phyloP scores from a whole-genome alignment of 53 echinoderm and acorn worm genomes.

The Crossaster papposus region DNA sequence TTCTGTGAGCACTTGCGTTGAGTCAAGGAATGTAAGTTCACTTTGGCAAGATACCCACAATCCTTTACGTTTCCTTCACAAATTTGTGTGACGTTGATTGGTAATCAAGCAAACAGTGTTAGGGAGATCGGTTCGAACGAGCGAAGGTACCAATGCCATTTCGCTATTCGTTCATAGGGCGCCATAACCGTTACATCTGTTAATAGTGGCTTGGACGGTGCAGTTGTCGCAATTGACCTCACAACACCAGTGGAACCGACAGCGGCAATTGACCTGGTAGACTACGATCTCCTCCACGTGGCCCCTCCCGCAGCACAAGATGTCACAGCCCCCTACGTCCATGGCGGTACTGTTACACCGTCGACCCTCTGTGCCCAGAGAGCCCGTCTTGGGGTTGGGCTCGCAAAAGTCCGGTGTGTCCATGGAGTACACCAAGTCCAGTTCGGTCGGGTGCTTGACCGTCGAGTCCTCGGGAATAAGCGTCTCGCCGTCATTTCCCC shows the following conservation, averaged over 20 bases:
- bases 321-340: slow-evolving; percentile 86
- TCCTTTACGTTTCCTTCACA: too few relatives aligned
- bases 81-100: too few relatives aligned
- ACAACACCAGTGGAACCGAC: slow-evolving; percentile 99
- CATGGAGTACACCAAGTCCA: slow-evolving; percentile 83
- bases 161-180: not conserved
- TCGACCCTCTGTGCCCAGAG: slow-evolving; percentile 83
- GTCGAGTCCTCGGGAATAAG: slow-evolving; percentile 77
- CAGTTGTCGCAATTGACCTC: slow-evolving; percentile 96
- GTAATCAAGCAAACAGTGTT: too few relatives aligned
- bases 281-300: slow-evolving; percentile 68
- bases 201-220: slow-evolving; percentile 73
- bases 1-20: too few relatives aligned
- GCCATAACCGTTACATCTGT: slow-evolving; percentile 85
- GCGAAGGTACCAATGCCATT: not conserved
- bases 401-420: slow-evolving; percentile 90
- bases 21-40: too few relatives aligned
- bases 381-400: slow-evolving; percentile 82
- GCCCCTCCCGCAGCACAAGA: slow-evolving; percentile 92
- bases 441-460: slow-evolving; percentile 70
- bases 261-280: slow-evolving; percentile 79
- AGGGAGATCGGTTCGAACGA: not conserved
- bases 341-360: slow-evolving; percentile 90
- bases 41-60: too few relatives aligned
- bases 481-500: slow-evolving; percentile 87